These are phyloP conservation scores for Isoperla grammatica DNA, from an alignment of 2,888 invertebrate genomes.

Conservation along the genomic window DNA sequence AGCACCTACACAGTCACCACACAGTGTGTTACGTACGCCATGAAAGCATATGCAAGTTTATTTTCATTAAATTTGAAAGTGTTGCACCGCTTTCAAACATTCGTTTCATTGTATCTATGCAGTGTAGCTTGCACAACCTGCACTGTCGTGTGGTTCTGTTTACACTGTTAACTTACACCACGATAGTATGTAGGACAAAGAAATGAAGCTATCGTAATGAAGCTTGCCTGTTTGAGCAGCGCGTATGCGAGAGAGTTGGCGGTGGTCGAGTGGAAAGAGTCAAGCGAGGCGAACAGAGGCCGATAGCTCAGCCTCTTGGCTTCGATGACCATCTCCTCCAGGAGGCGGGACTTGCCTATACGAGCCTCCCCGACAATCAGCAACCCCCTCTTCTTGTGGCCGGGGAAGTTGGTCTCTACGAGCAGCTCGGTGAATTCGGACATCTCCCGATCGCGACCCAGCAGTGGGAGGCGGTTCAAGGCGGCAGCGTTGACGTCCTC, in stretches of 20 bases:
- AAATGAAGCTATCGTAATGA: too few species aligned
- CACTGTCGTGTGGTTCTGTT: too few species aligned
- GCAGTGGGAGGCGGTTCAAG: conserved; percentile 40
- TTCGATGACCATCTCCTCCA: conserved; percentile 46
- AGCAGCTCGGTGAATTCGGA: conserved; percentile 46
- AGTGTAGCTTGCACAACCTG: too few species aligned
- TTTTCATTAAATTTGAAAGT: not conserved
- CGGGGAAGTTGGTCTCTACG: conserved; percentile 26
- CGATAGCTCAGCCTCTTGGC: conserved; percentile 34
- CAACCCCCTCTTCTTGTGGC: conserved; percentile 49
- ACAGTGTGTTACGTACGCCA: too few species aligned
- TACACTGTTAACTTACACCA: too few species aligned
- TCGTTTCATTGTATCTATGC: too few species aligned
- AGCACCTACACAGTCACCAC: conserved; percentile 29
- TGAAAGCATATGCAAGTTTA: too few species aligned
- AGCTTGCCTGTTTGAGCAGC: conserved; percentile 35
- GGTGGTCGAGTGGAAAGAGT: conserved; percentile 29
- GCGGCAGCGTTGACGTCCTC: too few species aligned
- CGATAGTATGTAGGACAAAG: too few species aligned
- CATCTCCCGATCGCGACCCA: conserved; percentile 48
- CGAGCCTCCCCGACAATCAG: conserved; percentile 51
- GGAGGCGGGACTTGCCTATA: conserved; percentile 53
- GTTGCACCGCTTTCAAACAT: not conserved
- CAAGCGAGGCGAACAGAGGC: conserved; percentile 30
- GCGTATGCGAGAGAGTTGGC: conserved; percentile 34